phyloP scores from a whole-genome alignment of 2,888 invertebrate species.

The Cetonia aurata region DNA sequence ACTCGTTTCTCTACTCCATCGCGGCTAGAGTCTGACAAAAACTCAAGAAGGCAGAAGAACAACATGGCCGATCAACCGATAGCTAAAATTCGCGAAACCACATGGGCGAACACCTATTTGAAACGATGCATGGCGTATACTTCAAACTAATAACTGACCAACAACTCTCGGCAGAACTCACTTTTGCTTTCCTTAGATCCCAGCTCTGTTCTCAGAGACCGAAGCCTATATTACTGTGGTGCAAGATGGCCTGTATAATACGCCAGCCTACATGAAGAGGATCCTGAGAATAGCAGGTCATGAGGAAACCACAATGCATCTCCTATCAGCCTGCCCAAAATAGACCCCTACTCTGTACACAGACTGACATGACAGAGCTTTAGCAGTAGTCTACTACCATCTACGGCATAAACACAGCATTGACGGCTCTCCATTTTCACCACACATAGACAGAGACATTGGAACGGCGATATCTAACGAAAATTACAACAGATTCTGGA shows the following conservation, averaged over 20 bases:
- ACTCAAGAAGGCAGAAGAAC: no score
- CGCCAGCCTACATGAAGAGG: neutral
- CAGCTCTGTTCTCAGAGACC: neutral
- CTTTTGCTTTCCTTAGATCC: neutral
- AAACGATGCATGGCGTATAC: no score
- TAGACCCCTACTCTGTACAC: slow-evolving; percentile 10
- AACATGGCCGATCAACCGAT: no score
- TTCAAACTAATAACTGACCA: neutral
- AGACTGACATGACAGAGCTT: slow-evolving; percentile 3
- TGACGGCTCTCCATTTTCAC: neutral
- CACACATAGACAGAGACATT: no score
- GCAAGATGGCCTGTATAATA: neutral
- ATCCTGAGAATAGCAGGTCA: neutral
- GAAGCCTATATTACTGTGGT: neutral
- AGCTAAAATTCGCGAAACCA: no score
- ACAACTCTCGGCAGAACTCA: neutral
- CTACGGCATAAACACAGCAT: slow-evolving; percentile 7
- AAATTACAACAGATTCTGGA: no score
- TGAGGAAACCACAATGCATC: slow-evolving; percentile 21
- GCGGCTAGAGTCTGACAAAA: no score
- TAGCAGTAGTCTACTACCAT: no score
- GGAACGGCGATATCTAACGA: no score
- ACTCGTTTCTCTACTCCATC: no score
- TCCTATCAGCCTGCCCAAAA: slow-evolving; percentile 9
- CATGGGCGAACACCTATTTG: no score